These are phyloP conservation scores for Calypte anna DNA, from an alignment of 2,113 vertebrate species.

Conservation along the genomic window DNA sequence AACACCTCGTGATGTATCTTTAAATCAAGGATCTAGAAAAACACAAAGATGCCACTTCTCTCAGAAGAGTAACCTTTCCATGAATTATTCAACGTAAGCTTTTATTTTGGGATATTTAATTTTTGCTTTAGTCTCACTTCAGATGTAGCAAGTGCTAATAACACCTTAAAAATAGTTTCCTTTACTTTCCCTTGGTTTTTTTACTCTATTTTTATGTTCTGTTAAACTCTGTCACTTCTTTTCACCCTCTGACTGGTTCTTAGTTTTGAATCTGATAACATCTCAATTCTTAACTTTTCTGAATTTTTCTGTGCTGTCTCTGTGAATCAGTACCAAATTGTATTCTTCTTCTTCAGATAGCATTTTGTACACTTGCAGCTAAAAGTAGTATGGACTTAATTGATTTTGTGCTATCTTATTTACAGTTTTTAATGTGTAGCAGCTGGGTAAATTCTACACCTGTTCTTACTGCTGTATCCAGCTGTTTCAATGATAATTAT, in stretches of 20 bases:
- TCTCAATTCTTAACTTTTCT: not conserved
- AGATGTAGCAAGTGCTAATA: not conserved
- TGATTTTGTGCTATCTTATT: not conserved
- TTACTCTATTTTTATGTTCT: conserved; percentile 1
- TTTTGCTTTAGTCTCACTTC: conserved; percentile 18
- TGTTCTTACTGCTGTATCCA: conserved; percentile 48
- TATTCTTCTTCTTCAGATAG: not conserved
- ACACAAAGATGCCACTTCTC: not conserved
- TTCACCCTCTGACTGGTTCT: not conserved
- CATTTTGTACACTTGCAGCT: not conserved
- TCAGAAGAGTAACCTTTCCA: not conserved
- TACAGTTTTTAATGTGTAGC: conserved; percentile 24
- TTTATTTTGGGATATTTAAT: conserved; percentile 21
- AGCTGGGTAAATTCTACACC: conserved; percentile 42
- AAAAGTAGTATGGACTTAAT: not conserved
- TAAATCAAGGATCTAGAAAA: not conserved
- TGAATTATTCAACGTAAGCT: conserved; percentile 3
- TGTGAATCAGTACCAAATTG: not conserved
- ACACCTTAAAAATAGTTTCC: conserved; percentile 36
- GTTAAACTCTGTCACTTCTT: not conserved
- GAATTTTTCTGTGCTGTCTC: not conserved
- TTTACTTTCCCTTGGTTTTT: not conserved
- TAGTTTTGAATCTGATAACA: not conserved
- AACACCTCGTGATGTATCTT: not conserved
- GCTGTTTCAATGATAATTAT: conserved; percentile 42